A percentile compares a stretch with the other conserved stretches of the same genome.
Conservation (phyloP, 2,888 invertebrate species). For the Acleris laterana region DNA sequence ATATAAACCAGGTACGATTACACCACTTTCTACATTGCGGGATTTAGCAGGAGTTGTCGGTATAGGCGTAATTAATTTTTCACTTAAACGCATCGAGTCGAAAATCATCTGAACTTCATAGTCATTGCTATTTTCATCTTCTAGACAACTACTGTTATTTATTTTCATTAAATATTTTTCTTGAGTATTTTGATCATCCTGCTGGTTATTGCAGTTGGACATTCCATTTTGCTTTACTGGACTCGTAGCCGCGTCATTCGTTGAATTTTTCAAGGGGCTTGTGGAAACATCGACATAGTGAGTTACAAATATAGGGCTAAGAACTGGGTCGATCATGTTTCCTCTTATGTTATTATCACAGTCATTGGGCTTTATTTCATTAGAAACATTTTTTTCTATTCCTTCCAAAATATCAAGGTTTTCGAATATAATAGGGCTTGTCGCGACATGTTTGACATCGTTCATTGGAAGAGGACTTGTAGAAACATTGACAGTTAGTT, state of each 20-base stretch:
- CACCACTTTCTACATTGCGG: conserved; percentile 28
- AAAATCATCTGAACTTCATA: conserved; percentile 67
- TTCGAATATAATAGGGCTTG: conserved; percentile 43
- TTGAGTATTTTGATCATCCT: conserved; percentile 14
- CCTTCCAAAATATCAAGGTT: conserved; percentile 16
- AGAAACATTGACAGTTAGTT: conserved; percentile 38
- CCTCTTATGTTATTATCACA: not conserved
- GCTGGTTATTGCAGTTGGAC: not conserved
- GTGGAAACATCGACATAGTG: conserved; percentile 42
- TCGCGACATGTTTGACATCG: conserved; percentile 38
- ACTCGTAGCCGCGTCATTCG: conserved; percentile 35
- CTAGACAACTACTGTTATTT: conserved; percentile 54
- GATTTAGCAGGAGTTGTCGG: conserved; percentile 57
- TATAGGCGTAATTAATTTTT: conserved; percentile 60
- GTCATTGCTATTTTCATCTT: conserved; percentile 50
- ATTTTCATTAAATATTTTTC: conserved; percentile 56
- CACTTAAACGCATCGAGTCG: conserved; percentile 56
- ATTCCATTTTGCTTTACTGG: conserved; percentile 28
- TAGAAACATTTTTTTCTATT: not conserved
- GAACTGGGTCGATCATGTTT: conserved; percentile 40
- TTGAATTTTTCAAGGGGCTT: conserved; percentile 42
- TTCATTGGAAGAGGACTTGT: conserved; percentile 42
- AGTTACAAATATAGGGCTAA: conserved; percentile 46
- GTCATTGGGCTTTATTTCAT: conserved; percentile 1
- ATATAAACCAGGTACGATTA: no score